Evolutionary conservation across 2,888 invertebrate species (phyloP), one percentile per base, ranked within the genome.

Genomic region (Heliconius hortense): DNA sequence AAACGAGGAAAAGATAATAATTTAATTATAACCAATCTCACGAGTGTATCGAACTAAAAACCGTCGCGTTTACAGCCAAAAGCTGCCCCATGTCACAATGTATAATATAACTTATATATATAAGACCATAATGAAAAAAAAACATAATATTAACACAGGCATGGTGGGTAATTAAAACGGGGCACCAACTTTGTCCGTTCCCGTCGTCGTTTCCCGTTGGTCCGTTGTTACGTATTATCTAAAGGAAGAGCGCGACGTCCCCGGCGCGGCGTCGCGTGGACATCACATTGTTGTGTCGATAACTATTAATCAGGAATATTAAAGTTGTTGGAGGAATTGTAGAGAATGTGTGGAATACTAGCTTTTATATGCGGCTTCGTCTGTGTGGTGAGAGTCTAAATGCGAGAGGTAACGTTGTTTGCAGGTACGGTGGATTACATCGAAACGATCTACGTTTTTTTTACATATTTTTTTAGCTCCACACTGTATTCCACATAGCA

Each of bases 141-240:
- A 15, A 10, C n/a, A 24, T 15, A 60, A 60, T 4, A 11, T 15
- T 8, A 28, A 7, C 60, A 26, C 15, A 21, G 21, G 31, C 53
- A 28, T 48, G 26, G 43, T 11, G 48, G 68, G 68, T 70, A 70
- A 39, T 56, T 70, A 70, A 35, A 71, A 21, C 26, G 39, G 70
- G 24, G 39, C 35, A 60, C 26, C 26, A 79, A 79, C 78, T 78
- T 77, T 77, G 64, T 78, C 78, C 71, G 80, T 82, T 82, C 82
- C 82, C 68, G 64, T 66, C 62, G 26, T 21, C 77, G 77, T 73
- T 82, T 79, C 78, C 76, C 74, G 74, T 67, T 72, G 62, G 28
- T 64, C 28, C 63, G 28, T 78, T 75, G 59, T 75, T 28, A 18
- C 64, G 72, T 66, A 75, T 74, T 76, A 72, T 76, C 77, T 69